Conservation (phyloP, 92 coral and sea anemone genomes). For the Epizoanthus illoricatus region DNA sequence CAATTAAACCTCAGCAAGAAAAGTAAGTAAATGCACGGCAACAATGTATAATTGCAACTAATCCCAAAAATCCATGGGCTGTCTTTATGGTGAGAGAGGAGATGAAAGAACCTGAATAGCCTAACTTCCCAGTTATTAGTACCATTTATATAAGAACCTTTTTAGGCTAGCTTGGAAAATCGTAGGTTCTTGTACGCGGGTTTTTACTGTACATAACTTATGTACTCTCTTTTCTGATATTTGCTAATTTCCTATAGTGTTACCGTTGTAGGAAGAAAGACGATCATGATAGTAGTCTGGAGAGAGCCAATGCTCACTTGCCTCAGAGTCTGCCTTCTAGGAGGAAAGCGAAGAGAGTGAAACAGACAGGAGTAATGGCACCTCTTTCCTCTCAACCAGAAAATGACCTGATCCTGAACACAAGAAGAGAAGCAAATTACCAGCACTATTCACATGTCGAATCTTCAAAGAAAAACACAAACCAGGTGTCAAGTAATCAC, state of each 20-base stretch:
- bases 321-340: conserved; percentile 13
- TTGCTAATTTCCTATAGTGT: too few relatives aligned
- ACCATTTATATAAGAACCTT: too few relatives aligned
- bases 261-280: conserved; percentile 13
- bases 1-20: background rate
- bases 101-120: too few relatives aligned
- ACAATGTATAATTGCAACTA: too few relatives aligned
- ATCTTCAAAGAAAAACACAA: background rate
- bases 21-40: conserved; percentile 1
- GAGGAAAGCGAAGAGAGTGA: background rate
- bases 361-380: background rate
- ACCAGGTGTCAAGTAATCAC: background rate
- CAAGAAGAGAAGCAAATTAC: background rate
- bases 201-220: too few relatives aligned
- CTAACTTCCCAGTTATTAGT: too few relatives aligned
- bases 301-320: background rate
- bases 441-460: background rate
- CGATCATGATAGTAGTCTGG: background rate
- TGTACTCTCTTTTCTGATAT: too few relatives aligned
- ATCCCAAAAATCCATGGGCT: too few relatives aligned
- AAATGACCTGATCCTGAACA: background rate
- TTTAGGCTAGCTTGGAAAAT: too few relatives aligned
- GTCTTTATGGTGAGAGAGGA: too few relatives aligned
- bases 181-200: too few relatives aligned
- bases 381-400: background rate